Base-by-base conservation (phyloP, 2,888 invertebrate species). In the Neoascia interrupta region DNA sequence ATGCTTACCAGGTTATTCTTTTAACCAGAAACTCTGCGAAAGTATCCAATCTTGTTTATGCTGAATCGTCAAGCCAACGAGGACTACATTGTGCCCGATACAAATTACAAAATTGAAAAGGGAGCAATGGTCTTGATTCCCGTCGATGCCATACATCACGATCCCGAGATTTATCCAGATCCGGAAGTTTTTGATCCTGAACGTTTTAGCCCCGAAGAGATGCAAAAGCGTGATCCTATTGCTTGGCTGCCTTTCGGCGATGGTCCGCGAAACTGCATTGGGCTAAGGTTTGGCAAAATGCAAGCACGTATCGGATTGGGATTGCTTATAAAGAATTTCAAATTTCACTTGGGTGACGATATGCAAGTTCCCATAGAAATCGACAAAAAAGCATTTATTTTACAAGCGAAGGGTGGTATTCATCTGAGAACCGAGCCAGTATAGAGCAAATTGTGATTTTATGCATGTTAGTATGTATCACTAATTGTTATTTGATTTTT, bases 71-170 rank as follows among this genome's bases (percentile, higher is more conserved):
- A 18, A 8, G 53, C 37, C 1, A 36, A 21, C 3, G 10, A 21
- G 3, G 36, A 91, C 41, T 91, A 91, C 82, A 87, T 84, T 36
- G 82, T 91, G 28, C 90, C 91, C 0, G 87, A 89, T 64, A 88
- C 87, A 0, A 86, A 90, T 10, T 84, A 90, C 43, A 81, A 83
- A 0, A 70, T 89, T 1, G 84, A 87, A 19, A 86, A 87, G 13
- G 88, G 86, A 3, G 85, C 84, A 0, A 39, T 47, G 1, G 82
- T 89, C 0, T 74, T 83, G 1, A 86, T 90, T 43, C 87, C 89
- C 0, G 83, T 85, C 1, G 82, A 82, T 18, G 86, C 86, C 6
- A 86, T 90, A 23, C 90, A 90, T 61, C 83, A 85, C 36, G 89
- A 90, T 83, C 86, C 88, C 0, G 83, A 87, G 10, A 85, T 87